Evolutionary conservation across 2,113 vertebrate species (phyloP).

Genomic region (Oncorhynchus gorbuscha): DNA sequence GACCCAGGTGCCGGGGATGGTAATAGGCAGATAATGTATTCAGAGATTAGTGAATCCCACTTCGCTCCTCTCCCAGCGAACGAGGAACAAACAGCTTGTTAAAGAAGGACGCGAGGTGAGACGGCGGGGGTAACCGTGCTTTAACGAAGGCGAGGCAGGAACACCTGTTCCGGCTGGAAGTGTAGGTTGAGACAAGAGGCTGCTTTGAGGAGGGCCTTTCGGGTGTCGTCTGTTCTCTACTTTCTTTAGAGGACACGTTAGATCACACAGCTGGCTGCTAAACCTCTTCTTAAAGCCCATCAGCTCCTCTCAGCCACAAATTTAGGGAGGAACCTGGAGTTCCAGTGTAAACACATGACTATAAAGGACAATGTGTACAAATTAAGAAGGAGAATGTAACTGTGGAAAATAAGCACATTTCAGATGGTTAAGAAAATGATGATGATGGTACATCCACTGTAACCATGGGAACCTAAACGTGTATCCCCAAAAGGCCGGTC

Average conservation of each 20-base stretch:
- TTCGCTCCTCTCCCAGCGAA: slow-evolving; percentile 12
- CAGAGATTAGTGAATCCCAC: slow-evolving; percentile 19
- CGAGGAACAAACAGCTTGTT: slow-evolving; percentile 32
- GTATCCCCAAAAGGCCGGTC: background rate
- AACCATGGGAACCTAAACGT: slow-evolving; percentile 27
- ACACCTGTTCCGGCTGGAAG: slow-evolving; percentile 45
- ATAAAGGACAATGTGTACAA: background rate
- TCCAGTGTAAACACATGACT: background rate
- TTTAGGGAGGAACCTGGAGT: background rate
- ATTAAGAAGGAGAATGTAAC: background rate
- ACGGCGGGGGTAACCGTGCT: slow-evolving; percentile 4
- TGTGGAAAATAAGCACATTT: background rate
- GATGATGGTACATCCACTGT: slow-evolving; percentile 8
- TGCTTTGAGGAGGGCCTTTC: background rate
- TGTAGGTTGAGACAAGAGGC: slow-evolving; percentile 33
- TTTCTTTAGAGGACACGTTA: no score
- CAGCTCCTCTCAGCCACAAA: background rate
- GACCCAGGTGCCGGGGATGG: slow-evolving; percentile 5
- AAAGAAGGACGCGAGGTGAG: slow-evolving; percentile 22
- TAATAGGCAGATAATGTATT: slow-evolving; percentile 29
- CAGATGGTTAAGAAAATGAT: background rate
- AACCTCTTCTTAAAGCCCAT: background rate
- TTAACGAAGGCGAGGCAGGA: slow-evolving; percentile 29
- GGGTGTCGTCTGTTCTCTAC: background rate
- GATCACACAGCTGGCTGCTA: background rate